Conservation (phyloP, 2,888 invertebrate species). For the Heteromurus nitidus region DNA sequence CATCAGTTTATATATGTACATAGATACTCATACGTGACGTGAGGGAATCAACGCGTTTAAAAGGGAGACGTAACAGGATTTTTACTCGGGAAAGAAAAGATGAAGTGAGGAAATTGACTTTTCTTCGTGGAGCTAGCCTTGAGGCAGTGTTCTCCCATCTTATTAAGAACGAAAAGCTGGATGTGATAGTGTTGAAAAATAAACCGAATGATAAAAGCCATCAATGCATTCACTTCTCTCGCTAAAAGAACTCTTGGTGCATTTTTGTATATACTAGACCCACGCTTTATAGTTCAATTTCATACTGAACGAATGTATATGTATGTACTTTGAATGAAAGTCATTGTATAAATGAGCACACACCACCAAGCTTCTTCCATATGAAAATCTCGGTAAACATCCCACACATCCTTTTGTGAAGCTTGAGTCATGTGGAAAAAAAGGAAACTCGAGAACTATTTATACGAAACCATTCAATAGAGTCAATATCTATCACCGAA, state of each 20-base stretch:
- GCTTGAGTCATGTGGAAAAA: slow-evolving; percentile 32
- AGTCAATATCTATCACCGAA: slow-evolving; percentile 27
- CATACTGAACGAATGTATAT: neutral
- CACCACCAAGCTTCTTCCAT: neutral
- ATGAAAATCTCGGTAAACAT: slow-evolving; percentile 39
- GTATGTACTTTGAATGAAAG: neutral
- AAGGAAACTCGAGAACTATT: slow-evolving; percentile 36
- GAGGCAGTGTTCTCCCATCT: slow-evolving; percentile 46
- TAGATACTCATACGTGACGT: neutral
- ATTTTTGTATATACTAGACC: neutral
- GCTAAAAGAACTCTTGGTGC: too few relatives aligned
- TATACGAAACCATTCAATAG: slow-evolving; percentile 42
- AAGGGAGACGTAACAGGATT: neutral
- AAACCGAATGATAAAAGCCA: slow-evolving; percentile 21
- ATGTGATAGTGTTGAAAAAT: slow-evolving; percentile 29
- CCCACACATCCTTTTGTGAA: slow-evolving; percentile 29
- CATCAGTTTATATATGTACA: neutral
- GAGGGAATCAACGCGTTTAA: slow-evolving; percentile 1
- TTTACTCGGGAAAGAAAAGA: slow-evolving; percentile 30
- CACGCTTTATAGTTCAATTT: neutral
- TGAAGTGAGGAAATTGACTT: slow-evolving; percentile 67
- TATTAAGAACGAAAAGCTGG: neutral
- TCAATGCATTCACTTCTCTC: neutral
- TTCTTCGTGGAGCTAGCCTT: slow-evolving; percentile 42
- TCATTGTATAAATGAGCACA: neutral